Evolutionary conservation across 2,113 vertebrate species (phyloP).

Genomic region (Maccullochella peelii): DNA sequence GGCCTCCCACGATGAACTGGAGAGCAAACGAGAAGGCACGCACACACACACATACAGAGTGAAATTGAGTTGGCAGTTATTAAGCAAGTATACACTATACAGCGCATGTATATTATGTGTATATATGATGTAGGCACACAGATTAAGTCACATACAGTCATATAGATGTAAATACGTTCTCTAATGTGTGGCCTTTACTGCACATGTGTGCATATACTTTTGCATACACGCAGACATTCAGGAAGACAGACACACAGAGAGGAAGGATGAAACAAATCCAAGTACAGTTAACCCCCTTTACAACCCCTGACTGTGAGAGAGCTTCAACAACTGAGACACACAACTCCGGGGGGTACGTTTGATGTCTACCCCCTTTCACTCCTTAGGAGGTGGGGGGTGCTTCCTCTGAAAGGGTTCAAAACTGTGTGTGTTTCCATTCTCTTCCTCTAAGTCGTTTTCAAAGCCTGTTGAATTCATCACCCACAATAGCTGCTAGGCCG

Average conservation of each 20-base stretch:
- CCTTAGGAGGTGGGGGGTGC: constrained; percentile 58
- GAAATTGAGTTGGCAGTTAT: neutral
- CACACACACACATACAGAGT: neutral
- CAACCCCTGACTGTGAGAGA: constrained; percentile 77
- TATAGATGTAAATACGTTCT: neutral
- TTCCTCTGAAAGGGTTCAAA: constrained; percentile 72
- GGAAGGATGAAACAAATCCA: constrained; percentile 74
- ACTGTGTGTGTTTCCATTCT: constrained; percentile 67
- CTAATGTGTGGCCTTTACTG: constrained; percentile 4
- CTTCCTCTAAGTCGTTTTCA: constrained; percentile 75
- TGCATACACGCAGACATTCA: constrained; percentile 23
- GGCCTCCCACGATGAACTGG: constrained; percentile 93
- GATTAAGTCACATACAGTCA: neutral
- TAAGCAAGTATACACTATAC: neutral
- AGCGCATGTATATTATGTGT: neutral
- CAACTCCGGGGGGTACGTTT: constrained; percentile 76
- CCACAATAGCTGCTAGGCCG: constrained; percentile 71
- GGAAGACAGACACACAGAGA: constrained; percentile 41
- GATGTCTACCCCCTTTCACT: constrained; percentile 76
- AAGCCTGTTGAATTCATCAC: constrained; percentile 73
- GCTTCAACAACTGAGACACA: constrained; percentile 72
- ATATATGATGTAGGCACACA: neutral
- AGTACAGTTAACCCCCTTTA: constrained; percentile 81
- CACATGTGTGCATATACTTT: neutral
- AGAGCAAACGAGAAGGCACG: neutral